Percentiles rank a stretch among this genome's conserved stretches.
phyloP scores from a whole-genome alignment of 2,797 vertebrate species.

The Brotula barbata region DNA sequence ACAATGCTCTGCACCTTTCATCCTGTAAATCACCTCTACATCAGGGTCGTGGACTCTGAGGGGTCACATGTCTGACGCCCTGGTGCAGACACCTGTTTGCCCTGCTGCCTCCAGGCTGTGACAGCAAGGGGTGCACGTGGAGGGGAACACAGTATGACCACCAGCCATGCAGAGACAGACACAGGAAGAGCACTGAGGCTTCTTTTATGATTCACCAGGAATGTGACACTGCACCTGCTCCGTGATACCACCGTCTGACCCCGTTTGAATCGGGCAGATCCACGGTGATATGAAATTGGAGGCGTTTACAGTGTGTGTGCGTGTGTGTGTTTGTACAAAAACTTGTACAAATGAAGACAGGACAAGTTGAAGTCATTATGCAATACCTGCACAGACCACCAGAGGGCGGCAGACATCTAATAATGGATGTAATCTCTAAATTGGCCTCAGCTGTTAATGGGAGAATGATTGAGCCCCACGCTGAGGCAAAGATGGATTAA shows the following conservation, averaged over 20 bases:
- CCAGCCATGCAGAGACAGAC: conserved; percentile 30
- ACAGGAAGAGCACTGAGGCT: conserved; percentile 4
- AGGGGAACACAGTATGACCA: conserved; percentile 24
- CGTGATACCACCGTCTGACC: not conserved
- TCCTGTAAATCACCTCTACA: conserved; percentile 38
- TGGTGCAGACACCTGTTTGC: conserved; percentile 12
- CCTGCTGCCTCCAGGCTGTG: conserved; percentile 24
- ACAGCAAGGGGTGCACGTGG: conserved; percentile 34
- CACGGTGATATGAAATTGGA: conserved; percentile 7
- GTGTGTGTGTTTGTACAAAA: too few relatives aligned
- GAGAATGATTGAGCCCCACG: too few relatives aligned
- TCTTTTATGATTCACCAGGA: conserved; percentile 12
- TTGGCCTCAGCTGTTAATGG: too few relatives aligned
- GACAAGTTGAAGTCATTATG: too few relatives aligned
- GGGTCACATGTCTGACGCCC: conserved; percentile 63
- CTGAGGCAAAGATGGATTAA: too few relatives aligned
- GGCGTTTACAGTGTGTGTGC: conserved; percentile 32
- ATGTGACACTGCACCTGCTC: conserved; percentile 39
- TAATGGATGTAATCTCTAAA: too few relatives aligned
- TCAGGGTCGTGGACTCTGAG: conserved; percentile 26
- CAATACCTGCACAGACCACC: too few relatives aligned
- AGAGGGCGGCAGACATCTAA: too few relatives aligned
- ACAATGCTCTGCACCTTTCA: conserved; percentile 32
- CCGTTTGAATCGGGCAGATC: conserved; percentile 12
- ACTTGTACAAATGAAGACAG: too few relatives aligned